Evolutionary conservation across 2,797 vertebrate species (phyloP), one percentile per base, ranked within the genome.

Genomic region (Coracias cyanogaster): DNA sequence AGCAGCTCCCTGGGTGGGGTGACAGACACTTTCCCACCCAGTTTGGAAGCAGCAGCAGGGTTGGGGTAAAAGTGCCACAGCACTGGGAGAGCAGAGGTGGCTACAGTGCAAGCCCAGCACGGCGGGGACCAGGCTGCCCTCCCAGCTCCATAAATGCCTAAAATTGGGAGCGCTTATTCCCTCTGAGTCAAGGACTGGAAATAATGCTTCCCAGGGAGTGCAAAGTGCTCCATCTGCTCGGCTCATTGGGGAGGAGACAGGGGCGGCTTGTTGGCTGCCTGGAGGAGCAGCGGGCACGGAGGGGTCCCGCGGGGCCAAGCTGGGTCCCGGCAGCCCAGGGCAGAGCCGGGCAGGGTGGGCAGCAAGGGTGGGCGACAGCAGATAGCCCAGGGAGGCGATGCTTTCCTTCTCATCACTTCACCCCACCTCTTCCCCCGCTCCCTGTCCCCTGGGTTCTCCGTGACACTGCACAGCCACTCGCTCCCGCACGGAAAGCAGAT

Each of bases 1-100:
- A 13, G 31, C 12, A 39, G 20, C n/a, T n/a, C 3, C 0, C 0
- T 0, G 13, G 26, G 14, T 15, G 58, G 28, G 58, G 28, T 2
- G 48, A 17, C 3, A 13, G 39, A 81, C 64, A 17, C 46, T 77
- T 64, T 12, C 29, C 58, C 62, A 58, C 8, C 24, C 2, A 0
- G 43, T 39, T 24, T 0, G 3, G 37, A 37, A 37, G 13, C 1
- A 10, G n/a, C 0, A 2, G 7, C 1, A 4, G 35, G 26, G 19
- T 22, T 1, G 2, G 28, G 7, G 16, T 6, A 13, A 72, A 11
- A 86, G 4, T 8, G 61, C 6, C 33, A 3, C 0, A 0, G 51
- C 2, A 5, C 14, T 1, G 6, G 48, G 48, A 37, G 10, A n/a
- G 62, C 18, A 13, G 78, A 80, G 51, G n/a, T 9, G 35, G 17